A percentile compares a stretch with the other conserved stretches of the same genome.
Conservation (phyloP, 1,140 invertebrate genomes). For the Dolichoris vasculosae region DNA sequence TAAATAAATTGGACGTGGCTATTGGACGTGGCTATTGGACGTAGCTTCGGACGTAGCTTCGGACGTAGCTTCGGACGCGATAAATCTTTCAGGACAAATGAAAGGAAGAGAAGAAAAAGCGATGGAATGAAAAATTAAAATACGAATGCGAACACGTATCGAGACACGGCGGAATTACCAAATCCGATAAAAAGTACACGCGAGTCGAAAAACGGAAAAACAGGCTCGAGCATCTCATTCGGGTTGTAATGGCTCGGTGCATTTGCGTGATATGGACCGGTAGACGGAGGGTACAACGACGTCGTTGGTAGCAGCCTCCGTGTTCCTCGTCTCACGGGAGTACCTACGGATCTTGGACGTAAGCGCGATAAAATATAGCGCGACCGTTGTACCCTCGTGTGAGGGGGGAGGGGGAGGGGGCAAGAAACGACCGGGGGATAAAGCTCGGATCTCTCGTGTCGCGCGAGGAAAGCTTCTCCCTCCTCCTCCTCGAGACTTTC, state of each 20-base stretch:
- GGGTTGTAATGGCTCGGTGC: not conserved
- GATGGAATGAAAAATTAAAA: not conserved
- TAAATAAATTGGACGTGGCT: too few species aligned
- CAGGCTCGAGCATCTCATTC: not conserved
- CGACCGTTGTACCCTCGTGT: not conserved
- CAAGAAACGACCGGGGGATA: not conserved
- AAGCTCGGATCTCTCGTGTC: not conserved
- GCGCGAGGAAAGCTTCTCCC: not conserved
- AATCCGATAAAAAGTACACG: conserved; percentile 24
- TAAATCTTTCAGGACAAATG: not conserved
- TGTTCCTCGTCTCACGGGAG: not conserved
- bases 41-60: too few species aligned
- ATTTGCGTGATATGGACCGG: not conserved
- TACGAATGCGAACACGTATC: not conserved
- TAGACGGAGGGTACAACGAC: not conserved
- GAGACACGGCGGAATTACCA: not conserved
- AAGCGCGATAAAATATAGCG: conserved; percentile 11
- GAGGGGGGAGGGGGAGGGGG: not conserved
- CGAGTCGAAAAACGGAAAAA: not conserved
- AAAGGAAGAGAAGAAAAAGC: not conserved
- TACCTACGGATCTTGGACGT: not conserved
- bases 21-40: too few species aligned
- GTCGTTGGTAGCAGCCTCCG: not conserved
- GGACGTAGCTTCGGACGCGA: not conserved
- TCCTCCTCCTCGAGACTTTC: not conserved